phyloP scores from a whole-genome alignment of 2,113 vertebrate species.

The Brienomyrus brachyistius region DNA sequence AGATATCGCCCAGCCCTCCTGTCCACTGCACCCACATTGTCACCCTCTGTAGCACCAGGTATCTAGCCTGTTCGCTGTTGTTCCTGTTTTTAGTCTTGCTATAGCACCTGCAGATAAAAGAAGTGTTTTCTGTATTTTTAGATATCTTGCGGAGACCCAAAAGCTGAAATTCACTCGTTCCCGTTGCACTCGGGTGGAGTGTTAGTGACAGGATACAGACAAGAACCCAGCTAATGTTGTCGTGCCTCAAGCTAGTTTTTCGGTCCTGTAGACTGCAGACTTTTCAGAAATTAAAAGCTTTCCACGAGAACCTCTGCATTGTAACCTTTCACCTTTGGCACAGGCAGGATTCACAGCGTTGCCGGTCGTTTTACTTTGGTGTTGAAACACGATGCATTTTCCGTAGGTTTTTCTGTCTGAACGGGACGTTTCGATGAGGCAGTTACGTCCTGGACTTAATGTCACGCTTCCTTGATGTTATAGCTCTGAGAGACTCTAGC shows the following conservation, averaged over 20 bases:
- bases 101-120: conserved; percentile 15
- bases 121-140: background rate
- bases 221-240: background rate
- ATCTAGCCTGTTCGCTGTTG: background rate
- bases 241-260: background rate
- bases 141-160: background rate
- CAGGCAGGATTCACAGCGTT: background rate
- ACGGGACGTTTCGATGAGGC: background rate
- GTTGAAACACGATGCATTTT: background rate
- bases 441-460: background rate
- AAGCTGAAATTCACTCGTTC: background rate
- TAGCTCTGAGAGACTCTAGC: conserved; percentile 87
- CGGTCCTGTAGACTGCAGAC: background rate
- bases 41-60: background rate
- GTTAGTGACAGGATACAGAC: background rate
- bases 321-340: background rate
- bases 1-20: background rate
- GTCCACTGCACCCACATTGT: background rate
- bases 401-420: background rate
- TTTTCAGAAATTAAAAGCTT: background rate
- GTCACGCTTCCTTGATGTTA: background rate
- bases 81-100: background rate
- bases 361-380: background rate
- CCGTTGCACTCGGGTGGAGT: background rate
- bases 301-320: background rate